phyloP scores from a whole-genome alignment of 2,113 vertebrate species.

The Amblyornis subalaris region DNA sequence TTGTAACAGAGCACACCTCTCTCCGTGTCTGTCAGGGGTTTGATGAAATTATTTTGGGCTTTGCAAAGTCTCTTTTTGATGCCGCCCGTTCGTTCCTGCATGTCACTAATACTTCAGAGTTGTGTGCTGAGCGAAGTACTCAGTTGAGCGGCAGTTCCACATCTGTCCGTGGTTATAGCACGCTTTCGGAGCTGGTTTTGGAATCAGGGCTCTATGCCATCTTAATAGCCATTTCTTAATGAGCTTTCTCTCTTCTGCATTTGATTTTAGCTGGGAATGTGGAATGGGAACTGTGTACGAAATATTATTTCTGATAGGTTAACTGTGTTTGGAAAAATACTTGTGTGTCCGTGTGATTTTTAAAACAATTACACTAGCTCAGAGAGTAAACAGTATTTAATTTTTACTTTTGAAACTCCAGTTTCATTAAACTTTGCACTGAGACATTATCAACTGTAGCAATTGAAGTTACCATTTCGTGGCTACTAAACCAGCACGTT shows the following conservation, averaged over 20 bases:
- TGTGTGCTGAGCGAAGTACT: accelerated
- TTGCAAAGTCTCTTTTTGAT: accelerated
- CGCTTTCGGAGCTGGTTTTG: not conserved
- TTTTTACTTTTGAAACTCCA: not conserved
- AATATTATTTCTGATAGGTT: not conserved
- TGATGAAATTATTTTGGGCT: accelerated
- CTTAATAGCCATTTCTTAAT: accelerated
- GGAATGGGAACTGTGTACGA: not conserved
- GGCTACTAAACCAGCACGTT: not conserved
- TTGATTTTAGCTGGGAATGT: not conserved
- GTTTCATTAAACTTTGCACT: not conserved
- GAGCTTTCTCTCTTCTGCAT: too few relatives aligned
- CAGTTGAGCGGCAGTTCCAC: accelerated
- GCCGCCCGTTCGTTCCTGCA: accelerated
- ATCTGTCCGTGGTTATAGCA: accelerated
- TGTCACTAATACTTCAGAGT: too few relatives aligned
- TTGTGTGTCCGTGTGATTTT: accelerated
- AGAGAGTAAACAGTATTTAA: accelerated
- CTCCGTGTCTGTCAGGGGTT: accelerated
- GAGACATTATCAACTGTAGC: not conserved
- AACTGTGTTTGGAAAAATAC: not conserved
- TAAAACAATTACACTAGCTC: not conserved
- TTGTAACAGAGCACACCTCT: accelerated
- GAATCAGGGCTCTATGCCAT: not conserved
- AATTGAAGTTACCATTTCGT: not conserved